These are phyloP conservation scores for Noctua janthe DNA, from an alignment of 2,888 invertebrate species.

Conservation along the genomic window DNA sequence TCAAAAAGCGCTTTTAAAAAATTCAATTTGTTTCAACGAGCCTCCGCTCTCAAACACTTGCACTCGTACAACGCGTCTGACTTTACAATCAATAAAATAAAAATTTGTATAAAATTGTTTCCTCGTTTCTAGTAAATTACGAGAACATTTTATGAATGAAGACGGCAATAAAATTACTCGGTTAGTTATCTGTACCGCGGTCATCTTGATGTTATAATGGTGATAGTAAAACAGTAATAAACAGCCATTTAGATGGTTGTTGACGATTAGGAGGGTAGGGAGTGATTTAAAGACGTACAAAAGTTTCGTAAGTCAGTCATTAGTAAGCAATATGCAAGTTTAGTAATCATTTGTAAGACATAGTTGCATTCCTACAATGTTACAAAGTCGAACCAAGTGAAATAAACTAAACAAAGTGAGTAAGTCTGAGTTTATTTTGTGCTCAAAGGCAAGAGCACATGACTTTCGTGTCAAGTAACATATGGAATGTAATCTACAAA, in stretches of 20 bases:
- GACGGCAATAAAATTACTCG: constrained; percentile 34
- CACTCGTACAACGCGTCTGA: constrained; percentile 33
- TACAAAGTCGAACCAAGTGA: constrained; percentile 8
- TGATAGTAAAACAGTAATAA: constrained; percentile 60
- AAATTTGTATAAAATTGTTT: constrained; percentile 42
- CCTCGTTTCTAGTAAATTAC: constrained; percentile 39
- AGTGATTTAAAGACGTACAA: constrained; percentile 42
- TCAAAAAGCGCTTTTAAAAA: constrained; percentile 52
- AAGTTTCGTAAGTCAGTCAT: constrained; percentile 44
- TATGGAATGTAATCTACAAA: constrained; percentile 41
- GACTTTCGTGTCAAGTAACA: constrained; percentile 28
- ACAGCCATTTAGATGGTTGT: constrained; percentile 48
- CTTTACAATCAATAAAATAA: constrained; percentile 59
- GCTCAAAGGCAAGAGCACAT: not conserved
- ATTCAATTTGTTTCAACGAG: constrained; percentile 55
- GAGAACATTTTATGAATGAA: constrained; percentile 51
- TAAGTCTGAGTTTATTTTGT: not conserved
- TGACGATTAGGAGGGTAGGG: constrained; percentile 47
- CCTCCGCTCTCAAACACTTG: constrained; percentile 34
- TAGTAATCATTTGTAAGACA: constrained; percentile 4
- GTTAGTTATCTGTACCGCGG: constrained; percentile 41
- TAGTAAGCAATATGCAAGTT: constrained; percentile 30
- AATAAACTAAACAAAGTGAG: not conserved
- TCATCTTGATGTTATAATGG: constrained; percentile 41
- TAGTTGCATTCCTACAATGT: not conserved